These are phyloP conservation scores for Orycteropus afer DNA, from an alignment of 2,113 vertebrate genomes.

Conservation along the genomic window DNA sequence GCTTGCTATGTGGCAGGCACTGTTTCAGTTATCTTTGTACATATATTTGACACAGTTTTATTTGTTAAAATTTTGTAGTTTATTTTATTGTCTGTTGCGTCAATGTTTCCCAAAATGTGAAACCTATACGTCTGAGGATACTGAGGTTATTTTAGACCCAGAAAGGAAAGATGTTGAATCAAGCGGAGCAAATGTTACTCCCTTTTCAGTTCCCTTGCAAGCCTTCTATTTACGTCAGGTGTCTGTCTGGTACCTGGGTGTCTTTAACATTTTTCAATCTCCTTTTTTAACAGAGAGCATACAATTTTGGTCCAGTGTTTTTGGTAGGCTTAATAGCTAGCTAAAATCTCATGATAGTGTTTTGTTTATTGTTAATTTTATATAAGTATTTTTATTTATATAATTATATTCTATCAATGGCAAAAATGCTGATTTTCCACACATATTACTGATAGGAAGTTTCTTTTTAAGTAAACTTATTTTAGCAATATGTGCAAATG, in stretches of 20 bases:
- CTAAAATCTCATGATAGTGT: background rate
- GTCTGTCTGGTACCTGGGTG: background rate
- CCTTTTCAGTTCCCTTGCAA: background rate
- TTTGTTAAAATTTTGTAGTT: conserved; percentile 9
- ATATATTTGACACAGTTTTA: background rate
- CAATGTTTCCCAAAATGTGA: conserved; percentile 27
- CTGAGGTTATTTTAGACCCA: conserved; percentile 9
- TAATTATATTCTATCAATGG: background rate
- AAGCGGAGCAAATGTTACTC: background rate
- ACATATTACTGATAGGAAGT: background rate
- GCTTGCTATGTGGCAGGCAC: background rate
- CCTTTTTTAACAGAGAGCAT: background rate
- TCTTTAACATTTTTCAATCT: background rate
- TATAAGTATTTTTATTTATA: background rate
- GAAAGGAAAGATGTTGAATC: background rate
- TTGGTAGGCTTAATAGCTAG: background rate
- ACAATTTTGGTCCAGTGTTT: background rate
- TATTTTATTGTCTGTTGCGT: conserved; percentile 36
- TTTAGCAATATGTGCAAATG: background rate
- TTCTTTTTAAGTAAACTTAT: background rate
- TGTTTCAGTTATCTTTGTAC: background rate
- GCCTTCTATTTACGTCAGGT: background rate
- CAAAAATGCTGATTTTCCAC: background rate
- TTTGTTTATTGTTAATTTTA: background rate
- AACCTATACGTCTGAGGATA: background rate